phyloP scores from a whole-genome alignment of 2,797 vertebrate genomes.

The Xenops minutus region DNA sequence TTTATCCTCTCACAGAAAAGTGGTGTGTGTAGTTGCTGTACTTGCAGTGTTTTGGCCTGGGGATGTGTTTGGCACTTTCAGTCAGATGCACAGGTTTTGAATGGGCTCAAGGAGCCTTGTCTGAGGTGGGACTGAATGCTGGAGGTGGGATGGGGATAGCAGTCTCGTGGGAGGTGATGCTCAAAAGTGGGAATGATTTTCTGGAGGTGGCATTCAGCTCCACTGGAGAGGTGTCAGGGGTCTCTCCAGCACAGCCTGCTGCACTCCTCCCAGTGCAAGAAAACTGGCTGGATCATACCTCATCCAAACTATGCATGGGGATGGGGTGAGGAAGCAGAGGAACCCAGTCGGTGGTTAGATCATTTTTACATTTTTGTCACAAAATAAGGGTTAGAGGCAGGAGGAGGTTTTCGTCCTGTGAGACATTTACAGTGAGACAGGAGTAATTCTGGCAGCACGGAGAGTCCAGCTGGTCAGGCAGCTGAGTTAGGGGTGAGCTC shows the following conservation, averaged over 20 bases:
- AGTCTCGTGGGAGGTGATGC: rapidly evolving
- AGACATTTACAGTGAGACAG: not conserved
- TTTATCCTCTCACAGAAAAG: not conserved
- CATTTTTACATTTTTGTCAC: not conserved
- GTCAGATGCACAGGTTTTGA: rapidly evolving
- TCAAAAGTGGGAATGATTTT: not conserved
- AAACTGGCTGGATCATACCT: not conserved
- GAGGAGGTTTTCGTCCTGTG: not conserved
- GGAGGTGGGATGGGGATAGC: not conserved
- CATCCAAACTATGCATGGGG: not conserved
- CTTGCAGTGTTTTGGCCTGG: not conserved
- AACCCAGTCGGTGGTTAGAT: not conserved
- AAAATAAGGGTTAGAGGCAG: not conserved
- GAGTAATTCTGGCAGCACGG: not conserved
- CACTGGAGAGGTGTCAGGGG: not conserved
- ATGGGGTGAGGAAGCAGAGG: not conserved
- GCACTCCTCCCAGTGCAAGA: rapidly evolving
- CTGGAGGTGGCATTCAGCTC: not conserved
- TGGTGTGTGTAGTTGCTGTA: not conserved
- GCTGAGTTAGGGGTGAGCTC: not conserved
- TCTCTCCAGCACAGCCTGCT: not conserved
- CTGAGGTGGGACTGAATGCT: not conserved
- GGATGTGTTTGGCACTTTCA: not conserved
- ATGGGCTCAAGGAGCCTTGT: not conserved
- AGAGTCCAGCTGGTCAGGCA: not conserved